Evolutionary conservation across 2,888 invertebrate species (phyloP).

Genomic region (Habroteleia sp.): DNA sequence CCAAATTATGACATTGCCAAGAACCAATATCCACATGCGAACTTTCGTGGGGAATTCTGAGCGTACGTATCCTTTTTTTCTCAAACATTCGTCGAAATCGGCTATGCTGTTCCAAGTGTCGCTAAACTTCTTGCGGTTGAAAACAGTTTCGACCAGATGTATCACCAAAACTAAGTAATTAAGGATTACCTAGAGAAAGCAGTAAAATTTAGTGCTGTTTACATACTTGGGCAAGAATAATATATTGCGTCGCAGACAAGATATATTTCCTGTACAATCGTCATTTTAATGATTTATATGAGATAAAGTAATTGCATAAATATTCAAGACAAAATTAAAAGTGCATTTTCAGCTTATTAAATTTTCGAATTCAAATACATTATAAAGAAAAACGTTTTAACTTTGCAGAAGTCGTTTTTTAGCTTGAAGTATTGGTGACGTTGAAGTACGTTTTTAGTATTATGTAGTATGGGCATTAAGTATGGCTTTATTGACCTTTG

Average conservation of each 20-base stretch:
- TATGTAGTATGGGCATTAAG: no score
- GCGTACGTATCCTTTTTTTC: conserved; percentile 69
- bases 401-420: no score
- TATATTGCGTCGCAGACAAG: not conserved
- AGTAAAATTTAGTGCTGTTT: not conserved
- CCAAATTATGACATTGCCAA: conserved; percentile 66
- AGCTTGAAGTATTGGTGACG: no score
- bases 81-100: conserved; percentile 71
- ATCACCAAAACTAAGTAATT: conserved; percentile 69
- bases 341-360: no score
- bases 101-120: conserved; percentile 74
- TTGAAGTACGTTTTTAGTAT: no score
- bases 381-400: no score
- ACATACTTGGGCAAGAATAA: not conserved
- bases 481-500: no score
- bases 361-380: no score
- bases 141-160: conserved; percentile 64
- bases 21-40: conserved; percentile 66
- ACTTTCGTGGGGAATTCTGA: conserved; percentile 62
- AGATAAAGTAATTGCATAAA: no score
- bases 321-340: no score
- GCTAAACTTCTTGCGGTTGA: conserved; percentile 66
- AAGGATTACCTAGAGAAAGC: conserved; percentile 64
- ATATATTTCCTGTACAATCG: not conserved
- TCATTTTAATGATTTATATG: no score